A percentile compares a stretch with the other conserved stretches of the same genome.
phyloP scores from a whole-genome alignment of 2,113 vertebrate genomes.

The Chlorodrepanis virens region DNA sequence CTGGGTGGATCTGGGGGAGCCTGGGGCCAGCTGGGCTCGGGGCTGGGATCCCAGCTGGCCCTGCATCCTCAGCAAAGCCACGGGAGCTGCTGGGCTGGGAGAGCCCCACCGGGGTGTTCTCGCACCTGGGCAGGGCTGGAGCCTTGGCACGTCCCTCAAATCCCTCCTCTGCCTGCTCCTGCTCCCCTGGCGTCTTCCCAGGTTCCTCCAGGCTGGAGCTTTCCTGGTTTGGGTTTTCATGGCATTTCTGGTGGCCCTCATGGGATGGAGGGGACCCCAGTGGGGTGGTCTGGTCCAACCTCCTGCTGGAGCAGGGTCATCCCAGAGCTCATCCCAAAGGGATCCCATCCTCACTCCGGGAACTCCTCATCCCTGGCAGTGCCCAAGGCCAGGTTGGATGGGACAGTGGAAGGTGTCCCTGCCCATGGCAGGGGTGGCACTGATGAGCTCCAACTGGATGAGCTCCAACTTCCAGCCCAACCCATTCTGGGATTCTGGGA shows the following conservation, averaged over 20 bases:
- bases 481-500: not conserved
- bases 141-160: rapidly evolving
- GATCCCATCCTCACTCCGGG: not conserved
- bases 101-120: not conserved
- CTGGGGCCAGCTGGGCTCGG: not conserved
- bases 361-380: not conserved
- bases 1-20: not conserved
- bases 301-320: not conserved
- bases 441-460: not conserved
- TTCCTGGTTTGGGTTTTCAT: not conserved
- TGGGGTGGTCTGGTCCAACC: not conserved
- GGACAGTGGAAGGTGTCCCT: not conserved
- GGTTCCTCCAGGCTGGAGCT: not conserved
- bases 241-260: rapidly evolving
- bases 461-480: not conserved
- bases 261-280: not conserved
- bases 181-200: not conserved
- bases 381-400: rapidly evolving
- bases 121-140: not conserved
- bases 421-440: not conserved
- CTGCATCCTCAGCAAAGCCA: not conserved
- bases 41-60: not conserved
- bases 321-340: not conserved
- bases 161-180: not conserved
- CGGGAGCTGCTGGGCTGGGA: not conserved